phyloP scores from a whole-genome alignment of 2,888 invertebrate genomes.

The Rhimphoctona megacephalus region DNA sequence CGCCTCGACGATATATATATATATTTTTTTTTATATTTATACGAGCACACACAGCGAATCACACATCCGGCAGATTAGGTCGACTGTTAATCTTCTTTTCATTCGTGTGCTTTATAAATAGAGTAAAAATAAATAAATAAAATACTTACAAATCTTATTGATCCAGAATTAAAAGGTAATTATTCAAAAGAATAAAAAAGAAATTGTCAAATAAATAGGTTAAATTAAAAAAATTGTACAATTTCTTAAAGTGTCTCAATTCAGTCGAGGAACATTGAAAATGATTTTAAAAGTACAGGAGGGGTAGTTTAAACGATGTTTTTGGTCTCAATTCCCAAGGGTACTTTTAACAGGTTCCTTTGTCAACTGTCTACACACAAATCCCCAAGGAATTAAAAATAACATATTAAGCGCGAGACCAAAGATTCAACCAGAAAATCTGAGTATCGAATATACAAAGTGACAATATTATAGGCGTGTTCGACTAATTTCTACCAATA shows the following conservation, averaged over 20 bases:
- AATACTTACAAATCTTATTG: slow-evolving; percentile 36
- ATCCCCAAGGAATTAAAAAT: slow-evolving; percentile 67
- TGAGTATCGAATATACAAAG: slow-evolving; percentile 28
- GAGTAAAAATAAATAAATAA: slow-evolving; percentile 38
- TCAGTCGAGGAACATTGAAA: neutral
- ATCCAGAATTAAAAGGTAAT: neutral
- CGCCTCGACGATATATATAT: slow-evolving; percentile 74
- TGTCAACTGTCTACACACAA: slow-evolving; percentile 48
- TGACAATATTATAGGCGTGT: slow-evolving; percentile 51
- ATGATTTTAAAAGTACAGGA: neutral
- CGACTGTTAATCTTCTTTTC: slow-evolving; percentile 65
- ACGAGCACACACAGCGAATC: slow-evolving; percentile 34
- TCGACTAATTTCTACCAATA: slow-evolving; percentile 73
- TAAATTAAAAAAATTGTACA: neutral
- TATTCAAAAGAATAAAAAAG: neutral
- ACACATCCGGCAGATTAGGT: slow-evolving; percentile 53
- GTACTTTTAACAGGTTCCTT: slow-evolving; percentile 50
- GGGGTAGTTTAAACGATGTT: slow-evolving; percentile 38
- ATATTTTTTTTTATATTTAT: slow-evolving; percentile 19
- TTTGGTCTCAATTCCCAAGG: slow-evolving; percentile 49
- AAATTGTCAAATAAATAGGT: neutral
- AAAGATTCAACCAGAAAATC: slow-evolving; percentile 16
- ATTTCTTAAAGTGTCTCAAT: neutral
- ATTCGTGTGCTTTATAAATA: slow-evolving; percentile 38
- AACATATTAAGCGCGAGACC: slow-evolving; percentile 52